These are phyloP conservation scores for Idris sp. DNA, from an alignment of 1,140 invertebrate species.

Conservation along the genomic window DNA sequence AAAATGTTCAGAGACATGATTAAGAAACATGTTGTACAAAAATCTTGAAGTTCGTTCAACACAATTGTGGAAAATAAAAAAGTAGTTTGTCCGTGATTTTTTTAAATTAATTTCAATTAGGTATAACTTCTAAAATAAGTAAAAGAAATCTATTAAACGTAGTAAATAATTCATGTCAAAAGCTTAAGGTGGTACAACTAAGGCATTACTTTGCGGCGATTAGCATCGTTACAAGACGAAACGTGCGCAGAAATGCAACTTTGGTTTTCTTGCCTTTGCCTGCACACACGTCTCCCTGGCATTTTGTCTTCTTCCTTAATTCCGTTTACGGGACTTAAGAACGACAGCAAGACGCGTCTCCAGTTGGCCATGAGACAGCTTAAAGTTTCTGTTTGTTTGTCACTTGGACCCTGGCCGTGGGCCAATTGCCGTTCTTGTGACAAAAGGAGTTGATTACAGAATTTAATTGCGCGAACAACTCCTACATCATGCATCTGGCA, in stretches of 20 bases:
- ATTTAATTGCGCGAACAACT: slow-evolving; percentile 61
- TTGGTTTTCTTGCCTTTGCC: slow-evolving; percentile 47
- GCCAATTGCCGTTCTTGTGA: slow-evolving; percentile 60
- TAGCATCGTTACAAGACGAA: slow-evolving; percentile 58
- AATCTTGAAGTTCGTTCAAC: too few relatives aligned
- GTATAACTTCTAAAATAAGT: slow-evolving; percentile 24
- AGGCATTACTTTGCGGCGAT: slow-evolving; percentile 55
- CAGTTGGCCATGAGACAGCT: slow-evolving; percentile 37
- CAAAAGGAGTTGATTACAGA: slow-evolving; percentile 57
- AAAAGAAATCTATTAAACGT: slow-evolving; percentile 34
- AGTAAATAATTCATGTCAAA: slow-evolving; percentile 43
- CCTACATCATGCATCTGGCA: slow-evolving; percentile 47
- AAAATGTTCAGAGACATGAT: too few relatives aligned
- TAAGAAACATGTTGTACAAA: too few relatives aligned
- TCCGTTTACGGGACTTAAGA: slow-evolving; percentile 34
- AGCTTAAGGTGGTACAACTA: slow-evolving; percentile 38
- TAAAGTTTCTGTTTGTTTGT: slow-evolving; percentile 64
- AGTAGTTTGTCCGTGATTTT: slow-evolving; percentile 30
- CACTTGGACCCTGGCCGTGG: slow-evolving; percentile 56
- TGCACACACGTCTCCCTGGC: slow-evolving; percentile 36
- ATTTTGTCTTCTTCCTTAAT: slow-evolving; percentile 57
- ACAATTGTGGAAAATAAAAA: too few relatives aligned
- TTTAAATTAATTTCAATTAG: slow-evolving; percentile 27
- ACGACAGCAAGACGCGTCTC: slow-evolving; percentile 23
- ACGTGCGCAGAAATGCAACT: slow-evolving; percentile 59